Base-by-base conservation (phyloP, 2,888 invertebrate species). In the Pegoplata infirma region DNA sequence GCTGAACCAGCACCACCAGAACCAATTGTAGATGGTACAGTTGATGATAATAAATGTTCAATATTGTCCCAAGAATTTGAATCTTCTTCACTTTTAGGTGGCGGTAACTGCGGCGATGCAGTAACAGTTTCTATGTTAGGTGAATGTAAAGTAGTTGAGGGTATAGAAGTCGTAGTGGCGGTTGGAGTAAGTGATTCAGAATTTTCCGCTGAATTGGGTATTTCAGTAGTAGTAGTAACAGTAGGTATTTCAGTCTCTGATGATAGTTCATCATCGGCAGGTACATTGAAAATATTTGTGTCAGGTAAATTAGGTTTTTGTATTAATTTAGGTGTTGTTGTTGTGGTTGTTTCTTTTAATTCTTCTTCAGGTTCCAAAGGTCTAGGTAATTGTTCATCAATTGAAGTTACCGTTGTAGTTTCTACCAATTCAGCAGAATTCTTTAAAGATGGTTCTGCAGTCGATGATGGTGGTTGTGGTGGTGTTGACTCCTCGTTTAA, bases 41-140 rank as follows among this genome's bases (percentile, higher is more conserved):
- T 88, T 69, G 81, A 72, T 14, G 87, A 84, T 14, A 89, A 80
- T 32, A 89, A 77, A 47, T 85, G 85, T 59, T 89, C 88, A 8
- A 89, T 84, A 74, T 84, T 88, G 16, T 89, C 89, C 89, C 89
- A 89, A 0, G 84, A 78, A 14, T 82, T 80, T 51, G 81, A 49
- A 77, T 85, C 84, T 53, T 81, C 83, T 51, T 82, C 82, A 63
- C 61, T 80, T 68, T 71, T 81, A 12, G 71, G 1, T 2, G 71
- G 1, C 1, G 81, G 68, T 14, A 63, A 75, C 10, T 66, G 51
- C 17, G 67, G 19, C 10, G 36, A n/a, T 7, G 75, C 25, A 12
- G 71, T 55, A 36, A 71, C 21, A 16, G 80, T n/a, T 23, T 67
- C 81, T 10, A 74, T 55, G 36, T 12, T 44, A 5, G 75, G 12